Base-by-base conservation (phyloP, 2,888 invertebrate species). In the Dusona sp. region DNA sequence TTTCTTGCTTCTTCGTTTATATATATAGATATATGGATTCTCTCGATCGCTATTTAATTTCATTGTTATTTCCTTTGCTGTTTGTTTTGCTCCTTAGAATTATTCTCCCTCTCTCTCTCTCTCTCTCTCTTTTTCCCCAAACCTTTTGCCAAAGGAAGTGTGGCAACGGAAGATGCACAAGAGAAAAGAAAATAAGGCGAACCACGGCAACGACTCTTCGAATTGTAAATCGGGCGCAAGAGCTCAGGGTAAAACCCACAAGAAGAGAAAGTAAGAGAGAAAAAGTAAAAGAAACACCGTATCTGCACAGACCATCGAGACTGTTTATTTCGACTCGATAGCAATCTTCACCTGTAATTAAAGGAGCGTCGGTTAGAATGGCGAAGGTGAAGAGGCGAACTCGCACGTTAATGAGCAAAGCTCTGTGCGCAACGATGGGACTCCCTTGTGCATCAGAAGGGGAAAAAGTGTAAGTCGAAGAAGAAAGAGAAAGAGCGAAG, bases 281-380 rank as follows among this genome's bases (percentile, higher is more conserved):
- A 51, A 72, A 36, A 83, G 54, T 64, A 45, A 22, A 45, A 79
- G 77, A 70, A 70, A 79, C 67, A 36, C n/a, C 78, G 78, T 86
- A 86, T 84, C 86, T 45, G 68, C 77, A 22, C 75, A 48, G 74
- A 79, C 54, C 81, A 82, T 86, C 79, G 84, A 81, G 86, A 84
- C 86, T 86, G 86, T 84, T 86, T 84, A 86, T 84, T 86, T 84
- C 81, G 74, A 84, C 81, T 74, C 84, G 86, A 86, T 84, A 82
- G 81, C 79, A 86, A 86, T 86, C 86, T 86, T 86, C 86, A 84
- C 84, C 86, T 84, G 84, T 82, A 86, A 86, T 86, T 86, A 86
- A 86, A 86, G 86, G 78, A 81, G 70, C 57, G 61, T 57, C 68
- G 57, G 61, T 78, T 48, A 51, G 77, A 72, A 84, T 84, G 29